These are phyloP conservation scores for Pandemis cinnamomeana DNA, from an alignment of 2,888 invertebrate genomes.

Conservation along the genomic window DNA sequence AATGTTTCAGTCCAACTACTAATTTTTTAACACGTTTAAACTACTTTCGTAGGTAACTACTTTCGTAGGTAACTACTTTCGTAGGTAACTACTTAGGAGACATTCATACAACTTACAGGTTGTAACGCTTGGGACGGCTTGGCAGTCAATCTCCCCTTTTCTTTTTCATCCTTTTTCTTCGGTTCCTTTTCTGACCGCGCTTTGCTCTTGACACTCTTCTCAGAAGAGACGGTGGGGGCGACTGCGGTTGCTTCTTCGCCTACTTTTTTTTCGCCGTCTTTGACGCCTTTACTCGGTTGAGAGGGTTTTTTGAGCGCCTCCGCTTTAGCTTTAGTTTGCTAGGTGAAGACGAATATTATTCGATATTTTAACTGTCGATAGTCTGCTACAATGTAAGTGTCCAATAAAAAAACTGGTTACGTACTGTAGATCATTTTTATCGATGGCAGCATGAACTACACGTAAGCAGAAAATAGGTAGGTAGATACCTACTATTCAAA, in stretches of 20 bases:
- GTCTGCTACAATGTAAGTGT: not conserved
- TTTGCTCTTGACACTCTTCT: conserved; percentile 63
- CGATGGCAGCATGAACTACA: no score
- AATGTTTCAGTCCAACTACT: no score
- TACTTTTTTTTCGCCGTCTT: conserved; percentile 66
- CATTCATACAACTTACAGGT: conserved; percentile 49
- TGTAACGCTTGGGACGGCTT: conserved; percentile 57
- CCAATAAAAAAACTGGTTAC: no score
- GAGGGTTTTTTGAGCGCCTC: conserved; percentile 84
- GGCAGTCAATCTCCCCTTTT: conserved; percentile 55
- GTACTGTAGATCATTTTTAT: no score
- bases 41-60: no score
- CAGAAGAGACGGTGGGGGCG: conserved; percentile 45
- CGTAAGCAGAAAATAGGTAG: no score
- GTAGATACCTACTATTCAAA: no score
- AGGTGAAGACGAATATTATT: not conserved
- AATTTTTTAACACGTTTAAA: no score
- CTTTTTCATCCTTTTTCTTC: conserved; percentile 57
- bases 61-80: no score
- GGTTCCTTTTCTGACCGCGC: conserved; percentile 52
- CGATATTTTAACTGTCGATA: not conserved
- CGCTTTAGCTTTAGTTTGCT: conserved; percentile 83
- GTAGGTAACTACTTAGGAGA: no score
- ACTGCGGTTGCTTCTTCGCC: conserved; percentile 58
- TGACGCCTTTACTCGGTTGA: conserved; percentile 63